Evolutionary conservation across 2,113 vertebrate species (phyloP), one percentile per base, ranked within the genome.

Genomic region (Misgurnus anguillicaudatus): DNA sequence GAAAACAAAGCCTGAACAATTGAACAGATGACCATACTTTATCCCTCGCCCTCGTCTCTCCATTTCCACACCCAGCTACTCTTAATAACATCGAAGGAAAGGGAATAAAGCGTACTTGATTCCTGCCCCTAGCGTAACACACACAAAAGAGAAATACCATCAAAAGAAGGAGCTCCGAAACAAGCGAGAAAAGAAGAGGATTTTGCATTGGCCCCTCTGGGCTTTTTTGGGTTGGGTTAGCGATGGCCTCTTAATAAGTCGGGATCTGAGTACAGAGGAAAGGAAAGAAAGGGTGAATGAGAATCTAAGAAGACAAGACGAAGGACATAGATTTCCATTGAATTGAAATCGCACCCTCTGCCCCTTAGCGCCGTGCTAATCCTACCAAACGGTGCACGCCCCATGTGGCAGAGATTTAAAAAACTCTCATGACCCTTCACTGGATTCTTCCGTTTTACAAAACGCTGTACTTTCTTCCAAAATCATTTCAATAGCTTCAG

Each of bases 141-240:
- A 5, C 2, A 53, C 42, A 36, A 70, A 70, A 70, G 24, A 45
- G 41, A 31, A 61, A 79, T n/a, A 58, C 77, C 55, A 61, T 68
- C 66, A 70, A 63, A 70, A 57, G 77, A 19, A 45, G 45, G 61
- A 53, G 57, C 57, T 76, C 60, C 36, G 72, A 31, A 75, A 75
- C 73, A 75, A 75, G 60, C 24, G 16, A 24, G 73, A 39, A 64
- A 75, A 64, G 45, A 61, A 76, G 42, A 76, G 61, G 74, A 65
- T 76, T 76, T 76, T 51, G 60, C 60, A 64, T 64, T 53, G 61
- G 61, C 16, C 74, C 74, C 74, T 64, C 61, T 53, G 60, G 74
- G 74, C 60, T 64, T 76, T 55, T 76, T 63, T 62, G 73, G 45
- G 73, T 65, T 64, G 74, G 74, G 74, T 76, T 76, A 64, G 74